These are phyloP conservation scores for Leptodactylus fuscus DNA, from an alignment of 2,113 vertebrate genomes.

Conservation along the genomic window DNA sequence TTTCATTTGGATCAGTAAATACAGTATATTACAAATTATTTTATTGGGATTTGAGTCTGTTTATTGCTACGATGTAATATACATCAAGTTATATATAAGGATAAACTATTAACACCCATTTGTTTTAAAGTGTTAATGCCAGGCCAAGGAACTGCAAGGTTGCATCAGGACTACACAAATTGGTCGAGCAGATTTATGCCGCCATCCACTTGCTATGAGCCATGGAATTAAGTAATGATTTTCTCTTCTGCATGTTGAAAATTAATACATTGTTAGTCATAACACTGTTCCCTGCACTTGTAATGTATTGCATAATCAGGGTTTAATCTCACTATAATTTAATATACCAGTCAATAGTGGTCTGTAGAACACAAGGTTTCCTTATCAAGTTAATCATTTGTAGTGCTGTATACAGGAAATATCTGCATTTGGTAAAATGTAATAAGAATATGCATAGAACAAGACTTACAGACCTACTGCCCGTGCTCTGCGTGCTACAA, in stretches of 20 bases:
- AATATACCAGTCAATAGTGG: slow-evolving; percentile 51
- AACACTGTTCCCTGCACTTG: slow-evolving; percentile 32
- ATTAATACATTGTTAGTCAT: slow-evolving; percentile 45
- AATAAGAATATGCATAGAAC: background rate
- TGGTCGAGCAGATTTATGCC: slow-evolving; percentile 39
- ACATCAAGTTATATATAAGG: too few species aligned
- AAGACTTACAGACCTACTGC: too few species aligned
- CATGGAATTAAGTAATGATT: slow-evolving; percentile 52
- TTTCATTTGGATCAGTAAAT: too few species aligned
- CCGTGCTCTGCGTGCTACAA: too few species aligned
- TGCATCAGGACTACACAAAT: slow-evolving; percentile 5
- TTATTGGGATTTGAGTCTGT: too few species aligned
- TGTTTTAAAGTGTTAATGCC: slow-evolving; percentile 23
- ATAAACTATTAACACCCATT: too few species aligned
- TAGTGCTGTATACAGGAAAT: slow-evolving; percentile 2
- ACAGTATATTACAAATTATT: too few species aligned
- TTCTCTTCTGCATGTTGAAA: slow-evolving; percentile 48
- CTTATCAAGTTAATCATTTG: slow-evolving; percentile 33
- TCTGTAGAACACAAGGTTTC: slow-evolving; percentile 7
- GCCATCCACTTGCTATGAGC: background rate
- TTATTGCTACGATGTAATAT: too few species aligned
- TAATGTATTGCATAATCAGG: slow-evolving; percentile 52
- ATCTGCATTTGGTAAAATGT: background rate
- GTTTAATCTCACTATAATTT: slow-evolving; percentile 49
- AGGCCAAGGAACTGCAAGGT: slow-evolving; percentile 20